A percentile compares a stretch with the other conserved stretches of the same genome.
Evolutionary conservation across 2,888 invertebrate species (phyloP).

Genomic region (Panopea generosa): DNA sequence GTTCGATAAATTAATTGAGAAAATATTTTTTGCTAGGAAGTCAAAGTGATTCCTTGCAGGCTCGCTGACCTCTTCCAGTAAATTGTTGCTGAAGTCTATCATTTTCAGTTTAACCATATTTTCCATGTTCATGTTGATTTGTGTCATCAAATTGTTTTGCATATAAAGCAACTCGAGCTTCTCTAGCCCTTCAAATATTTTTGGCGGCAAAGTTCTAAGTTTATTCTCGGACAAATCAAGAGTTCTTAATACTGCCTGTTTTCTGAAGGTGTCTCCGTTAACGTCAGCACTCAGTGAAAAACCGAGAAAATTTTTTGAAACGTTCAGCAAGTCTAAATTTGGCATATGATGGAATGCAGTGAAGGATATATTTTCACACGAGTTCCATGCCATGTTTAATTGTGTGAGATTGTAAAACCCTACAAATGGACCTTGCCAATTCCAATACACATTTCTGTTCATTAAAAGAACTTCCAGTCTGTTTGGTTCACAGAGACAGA

Average conservation of each 20-base stretch:
- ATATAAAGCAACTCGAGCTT: no score
- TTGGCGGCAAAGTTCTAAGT: slow-evolving; percentile 26
- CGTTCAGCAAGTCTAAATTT: slow-evolving; percentile 17
- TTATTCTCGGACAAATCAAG: slow-evolving; percentile 41
- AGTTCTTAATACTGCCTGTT: slow-evolving; percentile 15
- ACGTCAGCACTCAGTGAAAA: slow-evolving; percentile 20
- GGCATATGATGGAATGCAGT: slow-evolving; percentile 15
- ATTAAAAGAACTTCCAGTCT: slow-evolving; percentile 20
- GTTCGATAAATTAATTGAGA: slow-evolving; percentile 26
- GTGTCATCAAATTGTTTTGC: no score
- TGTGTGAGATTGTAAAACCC: slow-evolving; percentile 23
- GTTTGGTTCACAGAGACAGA: slow-evolving; percentile 36
- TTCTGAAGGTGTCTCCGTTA: slow-evolving; percentile 40
- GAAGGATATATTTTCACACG: slow-evolving; percentile 18
- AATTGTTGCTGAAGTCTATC: slow-evolving; percentile 37
- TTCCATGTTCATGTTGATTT: no score
- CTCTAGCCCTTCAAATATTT: slow-evolving; percentile 26
- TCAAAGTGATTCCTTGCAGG: slow-evolving; percentile 23
- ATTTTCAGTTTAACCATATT: slow-evolving; percentile 2
- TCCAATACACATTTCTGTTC: slow-evolving; percentile 27
- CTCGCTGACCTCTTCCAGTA: slow-evolving; percentile 23
- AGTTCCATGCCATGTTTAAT: slow-evolving; percentile 41
- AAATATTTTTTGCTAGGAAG: slow-evolving; percentile 6
- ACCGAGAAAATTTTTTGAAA: slow-evolving; percentile 35
- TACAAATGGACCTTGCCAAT: slow-evolving; percentile 30